Conservation (phyloP, 2,113 vertebrate genomes). For the Oncorhynchus gorbuscha region DNA sequence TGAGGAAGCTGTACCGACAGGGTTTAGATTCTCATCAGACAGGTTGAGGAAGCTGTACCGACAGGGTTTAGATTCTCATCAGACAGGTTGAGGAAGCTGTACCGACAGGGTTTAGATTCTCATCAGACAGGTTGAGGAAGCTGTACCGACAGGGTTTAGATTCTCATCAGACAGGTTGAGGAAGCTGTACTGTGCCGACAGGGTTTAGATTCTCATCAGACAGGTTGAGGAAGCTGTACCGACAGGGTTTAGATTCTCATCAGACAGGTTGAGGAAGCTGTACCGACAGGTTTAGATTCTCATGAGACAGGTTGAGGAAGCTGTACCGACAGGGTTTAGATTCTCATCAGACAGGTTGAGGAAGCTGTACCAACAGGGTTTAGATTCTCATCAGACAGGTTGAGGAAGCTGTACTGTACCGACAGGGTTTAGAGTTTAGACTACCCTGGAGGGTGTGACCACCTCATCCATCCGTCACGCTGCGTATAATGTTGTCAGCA, state of each 20-base stretch:
- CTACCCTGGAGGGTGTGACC: slow-evolving; percentile 28
- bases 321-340: slow-evolving; percentile 3
- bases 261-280: not conserved
- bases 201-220: slow-evolving; percentile 5
- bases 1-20: slow-evolving; percentile 13
- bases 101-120: not conserved
- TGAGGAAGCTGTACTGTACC: slow-evolving; percentile 8
- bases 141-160: slow-evolving; percentile 5
- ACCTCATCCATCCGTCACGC: slow-evolving; percentile 15
- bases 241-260: slow-evolving; percentile 9
- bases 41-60: slow-evolving; percentile 11
- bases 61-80: slow-evolving; percentile 8
- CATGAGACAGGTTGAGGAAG: slow-evolving; percentile 10
- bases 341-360: not conserved
- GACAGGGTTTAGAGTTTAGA: slow-evolving; percentile 1
- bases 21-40: not conserved
- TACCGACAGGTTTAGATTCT: not conserved
- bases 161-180: not conserved
- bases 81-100: slow-evolving; percentile 11
- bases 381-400: not conserved
- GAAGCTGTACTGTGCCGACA: slow-evolving; percentile 13
- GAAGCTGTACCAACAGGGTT: slow-evolving; percentile 12
- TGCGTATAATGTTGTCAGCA: slow-evolving; percentile 11
- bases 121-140: slow-evolving; percentile 8
- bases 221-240: slow-evolving; percentile 10